Evolutionary conservation across 2,888 invertebrate species (phyloP), one percentile per base, ranked within the genome.

Genomic region (Conchocele bisecta): DNA sequence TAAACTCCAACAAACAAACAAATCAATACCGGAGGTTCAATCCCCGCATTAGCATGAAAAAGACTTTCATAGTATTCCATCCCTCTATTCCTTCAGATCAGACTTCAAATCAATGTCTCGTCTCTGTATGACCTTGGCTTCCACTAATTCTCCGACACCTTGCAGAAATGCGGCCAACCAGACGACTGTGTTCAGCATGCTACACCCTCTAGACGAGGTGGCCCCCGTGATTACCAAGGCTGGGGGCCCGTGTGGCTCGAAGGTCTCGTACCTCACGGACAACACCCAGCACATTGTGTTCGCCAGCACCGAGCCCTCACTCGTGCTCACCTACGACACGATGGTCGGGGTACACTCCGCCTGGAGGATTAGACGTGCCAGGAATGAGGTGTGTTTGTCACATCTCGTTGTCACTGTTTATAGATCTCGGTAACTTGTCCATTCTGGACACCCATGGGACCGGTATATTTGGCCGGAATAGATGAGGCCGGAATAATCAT

Each of bases 121-220:
- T n/a, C n/a, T n/a, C n/a, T n/a, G n/a, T n/a, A n/a, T n/a, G n/a
- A n/a, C n/a, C n/a, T n/a, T n/a, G n/a, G n/a, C n/a, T n/a, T n/a
- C n/a, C n/a, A n/a, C n/a, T 35, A 11, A 11, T 13, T 35, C 13
- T 17, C 24, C 24, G 17, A 15, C 13, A 20, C 35, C 26, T 31
- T 51, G 26, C 71, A 82, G 85, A 64, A 86, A 83, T 75, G 83
- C 84, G 15, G 85, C 86, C 5, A 87, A 84, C 41, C 92, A 95
- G 86, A 96, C 97, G 0, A 94, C 95, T 0, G 93, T 97, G 51
- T 98, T 96, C 91, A 96, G 97, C 9, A 91, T 98, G 66, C 93
- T 95, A 0, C 97, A 98, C 93, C 98, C 98, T 0, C 92, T 98
- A 58, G 96, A 98, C 90, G 98, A 98, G 91, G 95, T 97, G 28